phyloP scores from a whole-genome alignment of 1,140 invertebrate species.

The Calycopis cecrops region DNA sequence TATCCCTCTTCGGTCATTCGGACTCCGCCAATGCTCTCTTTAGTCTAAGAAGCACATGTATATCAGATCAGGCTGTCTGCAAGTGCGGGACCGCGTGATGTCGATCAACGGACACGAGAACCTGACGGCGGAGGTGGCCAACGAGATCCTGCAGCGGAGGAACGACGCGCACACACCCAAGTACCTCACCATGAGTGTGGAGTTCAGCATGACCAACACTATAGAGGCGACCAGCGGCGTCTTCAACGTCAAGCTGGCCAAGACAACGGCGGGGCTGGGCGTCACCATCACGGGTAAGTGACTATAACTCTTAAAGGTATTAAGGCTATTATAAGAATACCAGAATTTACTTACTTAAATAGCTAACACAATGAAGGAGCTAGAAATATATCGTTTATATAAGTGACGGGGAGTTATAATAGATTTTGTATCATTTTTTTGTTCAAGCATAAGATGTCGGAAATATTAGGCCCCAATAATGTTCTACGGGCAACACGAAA shows the following conservation, averaged over 20 bases:
- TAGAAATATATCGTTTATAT: too few species aligned
- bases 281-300: constrained; percentile 78
- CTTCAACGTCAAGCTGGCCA: constrained; percentile 44
- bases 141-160: constrained; percentile 66
- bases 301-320: constrained; percentile 73
- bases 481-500: too few species aligned
- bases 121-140: constrained; percentile 68
- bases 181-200: constrained; percentile 78
- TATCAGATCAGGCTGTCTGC: constrained; percentile 75
- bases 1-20: background rate
- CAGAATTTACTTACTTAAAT: too few species aligned
- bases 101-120: constrained; percentile 85
- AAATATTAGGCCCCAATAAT: too few species aligned
- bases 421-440: too few species aligned
- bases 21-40: too few species aligned
- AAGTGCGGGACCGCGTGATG: constrained; percentile 89
- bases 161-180: constrained; percentile 65
- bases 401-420: too few species aligned
- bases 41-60: constrained; percentile 12
- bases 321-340: too few species aligned
- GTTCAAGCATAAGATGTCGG: too few species aligned
- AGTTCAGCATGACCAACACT: constrained; percentile 95
- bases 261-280: too few species aligned
- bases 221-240: constrained; percentile 93
- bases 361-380: too few species aligned